These are phyloP conservation scores for Octopus bimaculoides DNA, from an alignment of 1,140 invertebrate species.

Conservation along the genomic window DNA sequence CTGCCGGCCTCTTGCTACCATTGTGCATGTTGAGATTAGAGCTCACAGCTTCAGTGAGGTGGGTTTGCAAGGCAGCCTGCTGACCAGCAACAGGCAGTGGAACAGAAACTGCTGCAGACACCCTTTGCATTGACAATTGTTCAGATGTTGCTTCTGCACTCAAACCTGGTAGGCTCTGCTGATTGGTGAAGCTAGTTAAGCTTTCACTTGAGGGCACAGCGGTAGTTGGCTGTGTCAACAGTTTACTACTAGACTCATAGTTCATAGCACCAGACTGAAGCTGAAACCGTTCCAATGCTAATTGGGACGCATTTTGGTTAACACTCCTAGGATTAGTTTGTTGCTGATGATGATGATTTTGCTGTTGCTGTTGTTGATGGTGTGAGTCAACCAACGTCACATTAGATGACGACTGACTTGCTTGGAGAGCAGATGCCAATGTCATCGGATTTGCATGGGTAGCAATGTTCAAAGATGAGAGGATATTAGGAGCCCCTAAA, in stretches of 20 bases:
- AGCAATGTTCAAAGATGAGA: background rate
- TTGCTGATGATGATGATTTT: background rate
- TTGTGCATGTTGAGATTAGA: background rate
- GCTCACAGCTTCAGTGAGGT: background rate
- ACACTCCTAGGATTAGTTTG: background rate
- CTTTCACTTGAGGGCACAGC: constrained; percentile 7
- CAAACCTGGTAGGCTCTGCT: background rate
- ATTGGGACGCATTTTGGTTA: background rate
- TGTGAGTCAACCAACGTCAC: background rate
- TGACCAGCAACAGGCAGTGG: background rate
- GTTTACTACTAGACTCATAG: background rate
- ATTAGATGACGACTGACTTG: background rate
- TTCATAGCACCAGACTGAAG: constrained; percentile 7
- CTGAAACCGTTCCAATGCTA: background rate
- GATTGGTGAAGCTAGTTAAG: background rate
- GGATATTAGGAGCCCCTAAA: background rate
- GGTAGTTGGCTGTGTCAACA: background rate
- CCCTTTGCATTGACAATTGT: background rate
- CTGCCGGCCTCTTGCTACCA: background rate
- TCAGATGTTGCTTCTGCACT: background rate
- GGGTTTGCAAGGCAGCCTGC: background rate
- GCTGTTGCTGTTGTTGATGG: too few species aligned
- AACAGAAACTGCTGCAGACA: too few species aligned
- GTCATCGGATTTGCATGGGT: background rate
- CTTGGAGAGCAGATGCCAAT: background rate